Evolutionary conservation across 2,888 invertebrate genomes (phyloP).

Genomic region (Trimorus sp.): DNA sequence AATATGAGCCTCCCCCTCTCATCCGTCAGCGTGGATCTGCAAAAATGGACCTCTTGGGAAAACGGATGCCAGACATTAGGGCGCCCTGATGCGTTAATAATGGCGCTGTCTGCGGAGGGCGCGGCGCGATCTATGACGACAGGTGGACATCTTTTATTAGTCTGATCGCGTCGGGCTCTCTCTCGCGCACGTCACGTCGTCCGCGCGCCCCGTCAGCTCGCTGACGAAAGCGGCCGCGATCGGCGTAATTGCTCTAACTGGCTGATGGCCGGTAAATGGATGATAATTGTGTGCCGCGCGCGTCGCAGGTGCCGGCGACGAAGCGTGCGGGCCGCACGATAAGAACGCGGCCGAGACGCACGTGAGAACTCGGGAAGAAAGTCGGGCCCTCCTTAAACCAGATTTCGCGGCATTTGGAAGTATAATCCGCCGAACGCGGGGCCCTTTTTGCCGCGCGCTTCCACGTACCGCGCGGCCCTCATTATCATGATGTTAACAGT

Average conservation of each 20-base stretch:
- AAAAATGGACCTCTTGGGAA: slow-evolving; percentile 36
- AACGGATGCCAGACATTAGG: slow-evolving; percentile 76
- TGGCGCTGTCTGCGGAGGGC: slow-evolving; percentile 71
- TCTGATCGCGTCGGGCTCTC: slow-evolving; percentile 69
- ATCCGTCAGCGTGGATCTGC: not conserved
- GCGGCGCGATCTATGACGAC: slow-evolving; percentile 78
- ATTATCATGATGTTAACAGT: slow-evolving; percentile 66
- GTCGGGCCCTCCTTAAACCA: not conserved
- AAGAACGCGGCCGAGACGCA: slow-evolving; percentile 32
- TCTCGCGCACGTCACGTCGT: not conserved
- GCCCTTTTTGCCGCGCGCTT: slow-evolving; percentile 37
- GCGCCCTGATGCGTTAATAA: slow-evolving; percentile 76
- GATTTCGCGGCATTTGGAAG: slow-evolving; percentile 21
- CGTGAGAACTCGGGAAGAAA: slow-evolving; percentile 51
- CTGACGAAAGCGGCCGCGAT: slow-evolving; percentile 78
- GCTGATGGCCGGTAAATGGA: slow-evolving; percentile 80
- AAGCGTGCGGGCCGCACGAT: slow-evolving; percentile 11
- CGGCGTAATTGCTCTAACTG: slow-evolving; percentile 78
- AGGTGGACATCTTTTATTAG: slow-evolving; percentile 79
- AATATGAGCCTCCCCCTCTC: too few species aligned
- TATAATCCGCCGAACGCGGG: slow-evolving; percentile 7
- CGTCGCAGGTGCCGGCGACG: slow-evolving; percentile 69
- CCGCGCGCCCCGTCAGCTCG: slow-evolving; percentile 50
- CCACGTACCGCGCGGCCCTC: slow-evolving; percentile 51
- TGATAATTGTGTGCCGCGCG: slow-evolving; percentile 73